phyloP scores from a whole-genome alignment of 1,140 invertebrate species.

The Mycetomoellerius zeteki region DNA sequence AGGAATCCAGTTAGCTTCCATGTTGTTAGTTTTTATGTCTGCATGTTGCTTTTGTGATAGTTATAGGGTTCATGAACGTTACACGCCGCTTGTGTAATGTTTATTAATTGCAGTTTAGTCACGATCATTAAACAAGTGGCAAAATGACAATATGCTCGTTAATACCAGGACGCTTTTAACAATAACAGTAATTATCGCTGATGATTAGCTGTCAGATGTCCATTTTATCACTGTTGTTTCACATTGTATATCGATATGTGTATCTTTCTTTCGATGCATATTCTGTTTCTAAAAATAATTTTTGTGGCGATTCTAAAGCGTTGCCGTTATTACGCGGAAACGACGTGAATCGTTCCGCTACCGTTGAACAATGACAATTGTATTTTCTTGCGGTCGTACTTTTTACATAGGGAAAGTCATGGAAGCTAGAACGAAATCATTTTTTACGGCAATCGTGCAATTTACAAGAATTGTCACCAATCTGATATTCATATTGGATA shows the following conservation, averaged over 20 bases:
- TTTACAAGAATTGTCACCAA: constrained; percentile 37
- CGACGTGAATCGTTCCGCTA: constrained; percentile 36
- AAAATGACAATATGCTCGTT: constrained; percentile 29
- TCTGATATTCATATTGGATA: constrained; percentile 17
- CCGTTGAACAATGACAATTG: constrained; percentile 49
- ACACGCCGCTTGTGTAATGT: background rate
- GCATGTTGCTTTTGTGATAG: background rate
- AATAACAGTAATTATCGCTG: constrained; percentile 48
- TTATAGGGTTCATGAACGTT: background rate
- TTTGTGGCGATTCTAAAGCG: background rate
- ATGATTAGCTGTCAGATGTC: constrained; percentile 17
- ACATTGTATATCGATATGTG: background rate
- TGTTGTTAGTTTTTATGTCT: background rate
- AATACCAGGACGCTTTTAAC: constrained; percentile 53
- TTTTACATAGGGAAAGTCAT: constrained; percentile 61
- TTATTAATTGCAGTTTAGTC: constrained; percentile 38
- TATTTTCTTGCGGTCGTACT: constrained; percentile 35
- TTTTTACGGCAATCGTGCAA: constrained; percentile 39
- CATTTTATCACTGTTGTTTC: constrained; percentile 3
- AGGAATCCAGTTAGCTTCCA: background rate
- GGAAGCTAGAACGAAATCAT: constrained; percentile 7
- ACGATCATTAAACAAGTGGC: constrained; percentile 9
- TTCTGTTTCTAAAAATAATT: background rate
- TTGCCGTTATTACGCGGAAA: constrained; percentile 27
- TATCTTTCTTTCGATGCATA: background rate